phyloP scores from a whole-genome alignment of 2,888 invertebrate species.

The Pammene aurita region DNA sequence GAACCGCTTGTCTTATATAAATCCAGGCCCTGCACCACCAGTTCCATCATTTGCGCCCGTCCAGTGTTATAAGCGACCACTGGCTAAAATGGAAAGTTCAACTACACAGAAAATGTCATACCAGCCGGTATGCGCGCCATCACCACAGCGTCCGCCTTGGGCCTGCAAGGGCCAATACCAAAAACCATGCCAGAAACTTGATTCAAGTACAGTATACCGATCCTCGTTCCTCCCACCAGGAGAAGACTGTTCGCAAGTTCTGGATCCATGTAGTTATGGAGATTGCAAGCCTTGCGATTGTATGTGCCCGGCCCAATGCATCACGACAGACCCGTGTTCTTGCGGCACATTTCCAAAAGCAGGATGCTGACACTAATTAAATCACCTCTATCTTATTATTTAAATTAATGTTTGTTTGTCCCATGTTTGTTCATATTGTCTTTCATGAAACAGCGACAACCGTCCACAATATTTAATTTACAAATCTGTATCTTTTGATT shows the following conservation, averaged over 20 bases:
- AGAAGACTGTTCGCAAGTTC: slow-evolving; percentile 80
- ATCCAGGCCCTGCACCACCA: slow-evolving; percentile 76
- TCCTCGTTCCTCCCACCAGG: slow-evolving; percentile 85
- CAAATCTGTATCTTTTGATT: background rate
- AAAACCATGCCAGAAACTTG: slow-evolving; percentile 75
- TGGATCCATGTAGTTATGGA: slow-evolving; percentile 82
- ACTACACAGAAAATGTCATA: slow-evolving; percentile 84
- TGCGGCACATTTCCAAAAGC: slow-evolving; percentile 70
- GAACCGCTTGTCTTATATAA: slow-evolving; percentile 85
- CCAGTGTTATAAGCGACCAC: slow-evolving; percentile 75
- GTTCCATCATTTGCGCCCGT: slow-evolving; percentile 74
- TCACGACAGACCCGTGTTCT: slow-evolving; percentile 73
- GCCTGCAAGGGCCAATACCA: slow-evolving; percentile 75
- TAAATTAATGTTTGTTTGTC: slow-evolving; percentile 57
- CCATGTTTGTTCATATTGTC: slow-evolving; percentile 18
- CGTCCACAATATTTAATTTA: background rate
- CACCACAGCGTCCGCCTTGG: slow-evolving; percentile 76
- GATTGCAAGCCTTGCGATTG: slow-evolving; percentile 77
- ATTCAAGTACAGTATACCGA: slow-evolving; percentile 84
- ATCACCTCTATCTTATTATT: slow-evolving; percentile 52
- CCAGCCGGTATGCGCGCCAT: slow-evolving; percentile 73
- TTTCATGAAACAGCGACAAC: background rate
- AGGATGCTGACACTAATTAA: slow-evolving; percentile 61
- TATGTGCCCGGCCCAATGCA: slow-evolving; percentile 70
- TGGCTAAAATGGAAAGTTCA: slow-evolving; percentile 78